phyloP scores from a whole-genome alignment of 1,140 invertebrate genomes.

The Adoxophyes honmai region DNA sequence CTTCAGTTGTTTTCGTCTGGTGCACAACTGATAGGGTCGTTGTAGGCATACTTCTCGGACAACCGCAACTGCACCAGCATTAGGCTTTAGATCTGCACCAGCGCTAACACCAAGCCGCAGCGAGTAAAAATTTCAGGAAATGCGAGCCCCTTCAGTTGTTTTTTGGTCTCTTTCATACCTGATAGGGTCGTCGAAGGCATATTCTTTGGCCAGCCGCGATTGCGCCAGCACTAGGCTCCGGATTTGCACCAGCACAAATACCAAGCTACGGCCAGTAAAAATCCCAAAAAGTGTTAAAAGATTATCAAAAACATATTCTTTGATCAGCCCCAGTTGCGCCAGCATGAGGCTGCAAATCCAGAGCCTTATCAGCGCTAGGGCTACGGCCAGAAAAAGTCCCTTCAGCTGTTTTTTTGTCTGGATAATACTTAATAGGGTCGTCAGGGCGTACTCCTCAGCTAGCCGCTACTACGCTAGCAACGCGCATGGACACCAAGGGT shows the following conservation, averaged over 20 bases:
- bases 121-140: constrained; percentile 84
- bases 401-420: constrained; percentile 87
- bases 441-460: not conserved
- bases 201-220: constrained; percentile 33
- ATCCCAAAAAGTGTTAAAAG: constrained; percentile 87
- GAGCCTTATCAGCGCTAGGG: constrained; percentile 82
- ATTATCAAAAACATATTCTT: too few species aligned
- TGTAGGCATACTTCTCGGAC: constrained; percentile 14
- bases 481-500: too few species aligned
- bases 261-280: constrained; percentile 84
- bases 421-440: constrained; percentile 81
- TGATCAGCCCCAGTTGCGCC: too few species aligned
- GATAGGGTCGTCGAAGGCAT: not conserved
- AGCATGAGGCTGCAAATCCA: too few species aligned
- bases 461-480: too few species aligned
- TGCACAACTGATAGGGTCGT: not conserved
- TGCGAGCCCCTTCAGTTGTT: too few species aligned
- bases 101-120: constrained; percentile 82
- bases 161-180: not conserved
- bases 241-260: constrained; percentile 79
- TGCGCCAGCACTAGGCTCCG: constrained; percentile 56
- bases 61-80: constrained; percentile 48
- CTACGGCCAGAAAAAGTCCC: too few species aligned
- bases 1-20: too few species aligned
- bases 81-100: constrained; percentile 74